Evolutionary conservation across 1,140 invertebrate species (phyloP), one percentile per base, ranked within the genome.

Genomic region (Zaprionus ornatus): DNA sequence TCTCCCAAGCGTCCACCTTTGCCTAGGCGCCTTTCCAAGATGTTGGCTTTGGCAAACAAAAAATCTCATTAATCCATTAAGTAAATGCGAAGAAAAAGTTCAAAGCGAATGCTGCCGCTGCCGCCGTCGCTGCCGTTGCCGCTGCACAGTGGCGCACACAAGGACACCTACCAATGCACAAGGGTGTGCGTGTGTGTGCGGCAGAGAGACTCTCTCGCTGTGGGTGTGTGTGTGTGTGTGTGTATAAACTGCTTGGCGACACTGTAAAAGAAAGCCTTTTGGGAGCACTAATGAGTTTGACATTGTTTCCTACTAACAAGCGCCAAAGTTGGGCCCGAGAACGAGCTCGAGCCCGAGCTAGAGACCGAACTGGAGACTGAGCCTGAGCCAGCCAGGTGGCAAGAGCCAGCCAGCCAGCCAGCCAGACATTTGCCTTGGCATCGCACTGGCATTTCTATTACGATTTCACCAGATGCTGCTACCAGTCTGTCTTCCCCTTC

Each of bases 31-130:
- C 77, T 78, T 57, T 29, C 77, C 71, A 78, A 69, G 84, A 82
- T 88, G 85, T 79, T 88, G 80, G 84, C 81, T 79, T 90, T 74
- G 73, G 85, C 86, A 90, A 90, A 90, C 86, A 90, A 90, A 90
- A 88, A 90, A 88, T 88, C 85, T 88, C 85, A 88, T 88, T 88
- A 88, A 88, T 88, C 85, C 85, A 88, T 88, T 88, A 90, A 88
- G 85, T 88, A 88, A 90, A 88, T 82, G 85, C 80, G 69, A 79
- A 76, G 82, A 90, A 90, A 90, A 90, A 90, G 85, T 90, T 90
- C 86, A 90, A 90, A 90, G 85, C 82, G 79, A 75, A 79, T 86
- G 72, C 79, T 69, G 62, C 60, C 45, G 9, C 35, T 7, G 64
- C 55, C 52, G 21, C 27, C 40, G 56, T 42, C 32, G 61, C 19